Percentiles rank a stretch among this genome's conserved stretches.
Evolutionary conservation across 2,888 invertebrate genomes (phyloP).

Genomic region (Xestia xanthographa): DNA sequence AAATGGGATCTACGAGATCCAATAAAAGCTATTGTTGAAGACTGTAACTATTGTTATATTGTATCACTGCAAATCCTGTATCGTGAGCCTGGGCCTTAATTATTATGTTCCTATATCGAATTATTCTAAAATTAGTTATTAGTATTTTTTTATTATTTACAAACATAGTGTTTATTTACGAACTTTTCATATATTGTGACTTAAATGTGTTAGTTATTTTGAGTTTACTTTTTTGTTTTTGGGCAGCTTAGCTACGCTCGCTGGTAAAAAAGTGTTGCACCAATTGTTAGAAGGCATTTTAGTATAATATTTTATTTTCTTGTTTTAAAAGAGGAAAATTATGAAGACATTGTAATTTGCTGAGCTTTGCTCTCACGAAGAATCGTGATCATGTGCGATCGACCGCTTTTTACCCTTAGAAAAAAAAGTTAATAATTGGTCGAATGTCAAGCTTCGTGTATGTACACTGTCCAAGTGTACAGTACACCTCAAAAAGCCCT

Average conservation of each 20-base stretch:
- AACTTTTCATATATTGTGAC: slow-evolving; percentile 42
- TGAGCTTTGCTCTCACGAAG: background rate
- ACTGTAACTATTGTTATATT: background rate
- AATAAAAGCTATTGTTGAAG: background rate
- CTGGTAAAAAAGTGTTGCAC: slow-evolving; percentile 20
- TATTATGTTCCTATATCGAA: slow-evolving; percentile 58
- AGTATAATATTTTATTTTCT: background rate
- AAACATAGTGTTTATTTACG: slow-evolving; percentile 40
- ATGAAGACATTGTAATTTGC: background rate
- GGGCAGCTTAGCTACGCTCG: slow-evolving; percentile 46
- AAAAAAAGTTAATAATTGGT: too few relatives aligned
- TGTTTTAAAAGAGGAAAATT: background rate
- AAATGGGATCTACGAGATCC: background rate
- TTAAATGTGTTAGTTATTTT: slow-evolving; percentile 33
- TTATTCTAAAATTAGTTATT: slow-evolving; percentile 45
- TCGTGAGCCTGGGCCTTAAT: slow-evolving; percentile 22
- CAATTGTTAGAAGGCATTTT: background rate
- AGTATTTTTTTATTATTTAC: slow-evolving; percentile 40
- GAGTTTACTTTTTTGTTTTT: slow-evolving; percentile 27
- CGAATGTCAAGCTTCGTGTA: too few relatives aligned
- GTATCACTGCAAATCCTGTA: slow-evolving; percentile 18
- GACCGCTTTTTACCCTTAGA: background rate
- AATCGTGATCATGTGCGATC: background rate
- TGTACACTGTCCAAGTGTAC: too few relatives aligned
- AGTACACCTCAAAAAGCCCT: background rate